A percentile compares a stretch with the other conserved stretches of the same genome.
Evolutionary conservation across 2,888 invertebrate species (phyloP).

Genomic region (Cephalotes varians): DNA sequence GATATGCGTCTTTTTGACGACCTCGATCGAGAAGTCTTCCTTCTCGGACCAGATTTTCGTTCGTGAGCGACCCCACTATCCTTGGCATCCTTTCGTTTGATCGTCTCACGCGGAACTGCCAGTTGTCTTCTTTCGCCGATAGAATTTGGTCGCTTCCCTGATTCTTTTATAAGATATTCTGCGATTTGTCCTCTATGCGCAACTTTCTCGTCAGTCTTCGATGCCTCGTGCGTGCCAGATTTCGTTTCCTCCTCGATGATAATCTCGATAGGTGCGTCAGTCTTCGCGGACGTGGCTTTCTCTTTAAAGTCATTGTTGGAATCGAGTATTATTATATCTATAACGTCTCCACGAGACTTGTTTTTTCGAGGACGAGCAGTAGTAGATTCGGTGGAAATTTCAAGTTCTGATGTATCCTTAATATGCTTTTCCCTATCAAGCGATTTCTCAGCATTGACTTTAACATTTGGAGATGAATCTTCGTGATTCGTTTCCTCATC

Average conservation of each 20-base stretch:
- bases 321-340: conserved; percentile 61
- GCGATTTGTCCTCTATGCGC: neutral
- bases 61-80: conserved; percentile 42
- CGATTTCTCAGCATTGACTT: conserved; percentile 59
- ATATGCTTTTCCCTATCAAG: conserved; percentile 12
- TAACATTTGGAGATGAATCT: neutral
- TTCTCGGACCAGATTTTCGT: conserved; percentile 39
- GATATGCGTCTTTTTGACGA: conserved; percentile 57
- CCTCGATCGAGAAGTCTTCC: conserved; percentile 61
- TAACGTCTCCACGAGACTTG: neutral
- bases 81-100: neutral
- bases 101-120: neutral
- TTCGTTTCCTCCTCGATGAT: conserved; percentile 43
- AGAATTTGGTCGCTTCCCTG: neutral
- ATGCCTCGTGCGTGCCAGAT: neutral
- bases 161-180: neutral
- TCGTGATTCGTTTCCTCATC: conserved; percentile 14
- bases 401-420: neutral
- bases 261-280: conserved; percentile 39
- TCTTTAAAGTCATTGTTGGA: conserved; percentile 55
- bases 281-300: conserved; percentile 52
- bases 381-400: neutral
- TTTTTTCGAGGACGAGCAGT: neutral
- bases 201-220: neutral
- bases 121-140: neutral